Evolutionary conservation across 2,113 vertebrate genomes (phyloP).

Genomic region (Seriola quinqueradiata): DNA sequence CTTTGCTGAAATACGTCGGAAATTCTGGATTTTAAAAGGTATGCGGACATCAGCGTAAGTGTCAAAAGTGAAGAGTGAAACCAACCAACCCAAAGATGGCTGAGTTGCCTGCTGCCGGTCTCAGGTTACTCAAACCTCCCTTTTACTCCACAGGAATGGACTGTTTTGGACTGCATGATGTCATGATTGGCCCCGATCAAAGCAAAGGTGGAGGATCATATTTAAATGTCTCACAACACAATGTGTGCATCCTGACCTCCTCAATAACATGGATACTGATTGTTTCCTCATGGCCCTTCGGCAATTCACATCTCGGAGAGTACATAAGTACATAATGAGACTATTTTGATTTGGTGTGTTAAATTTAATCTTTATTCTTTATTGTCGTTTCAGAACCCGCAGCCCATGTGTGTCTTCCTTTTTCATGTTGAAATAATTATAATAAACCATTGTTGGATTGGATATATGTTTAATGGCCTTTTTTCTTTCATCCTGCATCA

Average conservation of each 20-base stretch:
- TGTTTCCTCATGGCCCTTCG: neutral
- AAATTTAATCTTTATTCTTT: too few relatives aligned
- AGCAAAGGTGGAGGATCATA: neutral
- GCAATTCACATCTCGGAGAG: too few relatives aligned
- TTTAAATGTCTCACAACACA: neutral
- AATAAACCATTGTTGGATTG: too few relatives aligned
- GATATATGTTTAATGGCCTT: too few relatives aligned
- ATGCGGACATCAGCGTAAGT: neutral
- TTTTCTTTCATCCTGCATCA: too few relatives aligned
- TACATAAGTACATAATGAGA: too few relatives aligned
- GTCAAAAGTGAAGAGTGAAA: neutral
- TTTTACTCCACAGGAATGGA: neutral
- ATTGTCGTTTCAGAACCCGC: too few relatives aligned
- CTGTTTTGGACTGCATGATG: neutral
- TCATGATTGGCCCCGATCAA: fast-evolving
- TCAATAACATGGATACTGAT: neutral
- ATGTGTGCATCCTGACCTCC: constrained; percentile 1
- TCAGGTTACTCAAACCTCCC: neutral
- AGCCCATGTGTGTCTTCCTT: too few relatives aligned
- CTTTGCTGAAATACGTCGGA: neutral
- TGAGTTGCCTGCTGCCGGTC: neutral
- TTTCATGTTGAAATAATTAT: too few relatives aligned
- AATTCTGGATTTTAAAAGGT: constrained; percentile 1
- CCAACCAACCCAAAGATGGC: neutral
- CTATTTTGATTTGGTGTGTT: too few relatives aligned